Evolutionary conservation across 2,888 invertebrate species (phyloP), one percentile per base, ranked within the genome.

Genomic region (Cybosia mesomella): DNA sequence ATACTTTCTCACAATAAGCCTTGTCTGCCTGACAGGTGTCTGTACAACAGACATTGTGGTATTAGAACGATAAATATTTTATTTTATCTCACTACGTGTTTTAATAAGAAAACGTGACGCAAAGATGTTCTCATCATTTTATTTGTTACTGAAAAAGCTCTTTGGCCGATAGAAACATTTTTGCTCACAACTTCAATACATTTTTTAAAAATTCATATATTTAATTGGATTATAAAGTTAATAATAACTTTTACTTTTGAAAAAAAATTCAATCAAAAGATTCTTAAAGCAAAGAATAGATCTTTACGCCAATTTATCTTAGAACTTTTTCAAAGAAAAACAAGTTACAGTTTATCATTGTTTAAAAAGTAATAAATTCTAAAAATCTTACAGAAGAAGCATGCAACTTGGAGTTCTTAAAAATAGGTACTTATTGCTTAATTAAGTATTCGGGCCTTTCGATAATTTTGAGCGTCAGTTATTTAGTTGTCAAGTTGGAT

Each of bases 11-110:
- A 72, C 74, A 78, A 80, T 66, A 58, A 68, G 59, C 34, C 54
- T 53, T 59, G 58, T 68, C 58, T 36, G 32, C 39, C 61, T 73
- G 71, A 80, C 80, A 80, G 73, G 68, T 79, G 73, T 63, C 77
- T 71, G 68, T 71, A 55, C 62, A 68, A 67, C 59, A 58, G 49
- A 68, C 68, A 66, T 64, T 57, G 63, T 61, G 66, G 57, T 72
- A 68, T 68, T 69, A 64, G 53, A 32, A 64, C 66, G 61, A 73
- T 79, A 64, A 39, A 68, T 76, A 71, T 71, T 73, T 71, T 64
- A 75, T 76, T 71, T 62, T 67, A 66, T 59, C 36, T 49, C 24
- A 34, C 21, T 62, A 18, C 63, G 28, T 61, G 49, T 43, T 59
- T 63, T 55, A 58, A 64, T 64, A 28, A 58, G 13, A 43, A 32